phyloP scores from a whole-genome alignment of 1,140 invertebrate species.

The Protaetia brevitarsis region DNA sequence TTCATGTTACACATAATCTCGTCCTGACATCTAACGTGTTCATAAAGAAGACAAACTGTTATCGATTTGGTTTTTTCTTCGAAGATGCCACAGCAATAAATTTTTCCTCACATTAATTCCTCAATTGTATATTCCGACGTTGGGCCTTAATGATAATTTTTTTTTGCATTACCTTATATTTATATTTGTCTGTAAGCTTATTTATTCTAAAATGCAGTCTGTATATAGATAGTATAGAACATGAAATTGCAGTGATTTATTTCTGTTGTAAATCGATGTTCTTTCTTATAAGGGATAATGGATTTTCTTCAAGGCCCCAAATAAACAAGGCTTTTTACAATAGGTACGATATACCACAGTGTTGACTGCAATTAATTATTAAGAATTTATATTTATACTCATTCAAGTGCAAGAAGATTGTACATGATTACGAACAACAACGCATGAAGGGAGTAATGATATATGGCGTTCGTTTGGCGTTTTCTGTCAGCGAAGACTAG shows the following conservation, averaged over 20 bases:
- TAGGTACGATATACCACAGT: background rate
- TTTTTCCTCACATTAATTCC: too few species aligned
- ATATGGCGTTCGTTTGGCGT: background rate
- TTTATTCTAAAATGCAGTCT: too few species aligned
- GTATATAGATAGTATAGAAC: too few species aligned
- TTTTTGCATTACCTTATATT: too few species aligned
- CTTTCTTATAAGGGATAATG: background rate
- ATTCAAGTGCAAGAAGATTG: background rate
- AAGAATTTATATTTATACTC: constrained; percentile 14
- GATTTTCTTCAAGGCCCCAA: background rate
- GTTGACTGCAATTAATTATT: constrained; percentile 2
- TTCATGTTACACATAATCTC: background rate
- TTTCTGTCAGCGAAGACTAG: background rate
- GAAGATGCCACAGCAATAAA: too few species aligned
- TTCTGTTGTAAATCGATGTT: too few species aligned
- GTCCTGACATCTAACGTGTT: background rate
- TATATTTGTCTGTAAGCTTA: too few species aligned
- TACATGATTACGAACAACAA: background rate
- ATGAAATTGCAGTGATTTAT: too few species aligned
- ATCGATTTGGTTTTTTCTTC: background rate
- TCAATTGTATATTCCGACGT: too few species aligned
- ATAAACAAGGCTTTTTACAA: background rate
- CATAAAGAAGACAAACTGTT: background rate
- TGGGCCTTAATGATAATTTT: too few species aligned
- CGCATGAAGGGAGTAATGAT: constrained; percentile 5